Evolutionary conservation across 2,888 invertebrate species (phyloP).

Genomic region (Mesorhabditis belari): DNA sequence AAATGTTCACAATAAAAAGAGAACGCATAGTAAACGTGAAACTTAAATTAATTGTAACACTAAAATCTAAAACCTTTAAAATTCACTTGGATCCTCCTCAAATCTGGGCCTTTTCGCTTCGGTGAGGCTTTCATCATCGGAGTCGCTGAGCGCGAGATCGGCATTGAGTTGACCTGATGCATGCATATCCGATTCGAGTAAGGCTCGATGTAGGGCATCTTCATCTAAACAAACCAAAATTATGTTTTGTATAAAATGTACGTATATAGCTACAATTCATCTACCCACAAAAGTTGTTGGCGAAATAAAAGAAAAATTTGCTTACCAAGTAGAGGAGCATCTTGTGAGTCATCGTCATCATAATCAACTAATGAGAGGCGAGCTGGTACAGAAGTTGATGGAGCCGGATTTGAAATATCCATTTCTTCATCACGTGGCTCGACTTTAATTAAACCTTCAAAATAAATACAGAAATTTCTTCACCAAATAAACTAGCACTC

Average conservation of each 20-base stretch:
- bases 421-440: too few species aligned
- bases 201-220: background rate
- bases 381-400: too few species aligned
- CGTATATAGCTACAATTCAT: too few species aligned
- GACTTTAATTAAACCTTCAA: too few species aligned
- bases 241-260: too few species aligned
- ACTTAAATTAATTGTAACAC: too few species aligned
- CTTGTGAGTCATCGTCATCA: conserved; percentile 1
- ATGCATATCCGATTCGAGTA: conserved; percentile 26
- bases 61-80: too few species aligned
- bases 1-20: too few species aligned
- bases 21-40: too few species aligned
- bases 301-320: background rate
- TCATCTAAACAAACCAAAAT: background rate
- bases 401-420: too few species aligned
- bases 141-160: conserved; percentile 48
- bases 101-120: conserved; percentile 19
- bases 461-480: background rate
- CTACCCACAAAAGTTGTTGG: too few species aligned
- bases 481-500: background rate
- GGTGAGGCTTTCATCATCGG: conserved; percentile 36
- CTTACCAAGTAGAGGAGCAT: background rate
- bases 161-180: conserved; percentile 37
- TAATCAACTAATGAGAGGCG: too few species aligned
- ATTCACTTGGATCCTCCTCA: conserved; percentile 14